These are phyloP conservation scores for Podotricha telesiphe DNA, from an alignment of 2,888 invertebrate species.

Conservation along the genomic window DNA sequence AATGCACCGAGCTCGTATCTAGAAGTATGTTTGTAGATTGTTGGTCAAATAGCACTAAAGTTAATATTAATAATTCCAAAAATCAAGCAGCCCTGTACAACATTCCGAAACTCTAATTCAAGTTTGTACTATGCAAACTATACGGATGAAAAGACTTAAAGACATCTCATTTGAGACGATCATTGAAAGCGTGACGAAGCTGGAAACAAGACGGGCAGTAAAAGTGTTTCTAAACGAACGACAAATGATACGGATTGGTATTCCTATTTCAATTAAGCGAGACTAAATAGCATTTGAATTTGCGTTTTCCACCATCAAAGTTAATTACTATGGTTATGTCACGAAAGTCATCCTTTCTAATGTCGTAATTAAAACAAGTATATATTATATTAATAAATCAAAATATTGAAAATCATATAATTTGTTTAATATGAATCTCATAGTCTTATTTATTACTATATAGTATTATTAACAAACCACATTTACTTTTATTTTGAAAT, in stretches of 20 bases:
- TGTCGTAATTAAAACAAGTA: constrained; percentile 1
- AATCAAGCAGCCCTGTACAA: not conserved
- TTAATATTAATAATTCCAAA: not conserved
- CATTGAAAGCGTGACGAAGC: constrained; percentile 66
- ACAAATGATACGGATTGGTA: constrained; percentile 36
- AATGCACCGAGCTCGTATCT: too few relatives aligned
- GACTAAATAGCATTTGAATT: constrained; percentile 35
- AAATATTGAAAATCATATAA: not conserved
- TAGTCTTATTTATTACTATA: not conserved
- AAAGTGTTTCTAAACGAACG: constrained; percentile 60
- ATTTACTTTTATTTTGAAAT: not conserved
- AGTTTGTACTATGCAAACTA: constrained; percentile 9
- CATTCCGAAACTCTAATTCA: constrained; percentile 23
- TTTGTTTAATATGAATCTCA: not conserved
- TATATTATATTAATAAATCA: not conserved
- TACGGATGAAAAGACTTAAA: constrained; percentile 29
- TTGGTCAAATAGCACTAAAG: not conserved
- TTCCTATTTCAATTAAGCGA: constrained; percentile 33
- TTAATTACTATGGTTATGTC: constrained; percentile 16
- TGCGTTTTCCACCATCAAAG: not conserved
- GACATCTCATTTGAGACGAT: constrained; percentile 46
- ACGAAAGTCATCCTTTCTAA: constrained; percentile 12
- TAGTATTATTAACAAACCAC: not conserved
- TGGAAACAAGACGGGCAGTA: constrained; percentile 53
- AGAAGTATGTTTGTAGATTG: too few relatives aligned